Evolutionary conservation across 2,888 invertebrate species (phyloP), one percentile per base, ranked within the genome.

Genomic region (Drosophila borealis): DNA sequence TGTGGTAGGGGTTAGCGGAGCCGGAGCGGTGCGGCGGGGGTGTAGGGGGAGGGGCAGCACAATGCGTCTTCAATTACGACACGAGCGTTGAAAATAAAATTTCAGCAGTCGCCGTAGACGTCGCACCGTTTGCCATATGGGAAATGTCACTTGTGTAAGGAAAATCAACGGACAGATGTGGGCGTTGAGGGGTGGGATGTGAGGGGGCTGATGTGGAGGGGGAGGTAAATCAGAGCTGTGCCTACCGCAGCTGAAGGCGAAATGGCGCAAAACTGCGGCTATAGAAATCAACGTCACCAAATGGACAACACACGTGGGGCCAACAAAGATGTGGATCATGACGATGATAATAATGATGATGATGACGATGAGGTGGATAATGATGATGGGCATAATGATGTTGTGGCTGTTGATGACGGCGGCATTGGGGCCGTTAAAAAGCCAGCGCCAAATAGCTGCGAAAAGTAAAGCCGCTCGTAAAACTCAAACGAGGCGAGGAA

Each of bases 381-480:
- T 51, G 29, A 10, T 14, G 14, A 19, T 21, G 29, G n/a, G 42
- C 34, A 17, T 21, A 42, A 34, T 57, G 48, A 51, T 57, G 51
- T 14, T 60, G 60, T 1, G 42, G 36, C 25, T 37, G 67, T 17
- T 61, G 50, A 48, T 51, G 74, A 61, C 34, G 74, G 36, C 39
- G 74, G 53, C 55, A 57, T 36, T 70, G 74, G 68, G 74, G 67
- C 83, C 75, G 83, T 83, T 83, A 83, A 83, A 88, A 88, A 88
- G 84, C 80, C 83, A 88, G 70, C 77, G 83, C 73, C 80, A 81
- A 84, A 84, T 84, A 88, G 87, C 89, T 86, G 84, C 88, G 86
- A 86, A 86, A 84, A 84, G 84, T 84, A 88, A 84, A 83, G 84
- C 87, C 87, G 84, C 84, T 88, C 84, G 84, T 88, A 84, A 88